Evolutionary conservation across 2,113 vertebrate species (phyloP).

Genomic region (Rana temporaria): DNA sequence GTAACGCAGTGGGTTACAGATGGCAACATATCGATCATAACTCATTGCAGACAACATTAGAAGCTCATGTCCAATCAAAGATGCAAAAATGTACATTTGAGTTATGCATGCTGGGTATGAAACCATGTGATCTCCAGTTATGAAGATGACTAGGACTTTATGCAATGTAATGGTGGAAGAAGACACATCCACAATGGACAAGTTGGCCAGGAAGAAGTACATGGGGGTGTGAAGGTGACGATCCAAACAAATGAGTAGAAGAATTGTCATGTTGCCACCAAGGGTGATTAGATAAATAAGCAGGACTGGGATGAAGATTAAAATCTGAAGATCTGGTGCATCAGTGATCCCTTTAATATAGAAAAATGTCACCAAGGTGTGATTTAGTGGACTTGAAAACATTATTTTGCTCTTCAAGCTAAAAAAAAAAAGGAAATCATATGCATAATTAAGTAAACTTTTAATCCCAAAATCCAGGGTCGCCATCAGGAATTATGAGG

Average conservation of each 20-base stretch:
- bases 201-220: slow-evolving; percentile 39
- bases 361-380: neutral
- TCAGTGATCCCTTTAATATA: slow-evolving; percentile 29
- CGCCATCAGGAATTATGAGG: too few relatives aligned
- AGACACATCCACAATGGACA: slow-evolving; percentile 15
- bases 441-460: too few relatives aligned
- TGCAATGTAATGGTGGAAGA: slow-evolving; percentile 12
- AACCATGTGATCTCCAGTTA: slow-evolving; percentile 12
- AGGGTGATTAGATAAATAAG: slow-evolving; percentile 27
- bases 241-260: slow-evolving; percentile 14
- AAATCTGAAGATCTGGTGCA: slow-evolving; percentile 8
- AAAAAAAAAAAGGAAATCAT: neutral
- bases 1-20: slow-evolving; percentile 31
- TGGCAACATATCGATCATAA: slow-evolving; percentile 35
- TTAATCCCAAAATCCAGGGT: too few relatives aligned
- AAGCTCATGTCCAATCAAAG: neutral
- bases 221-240: slow-evolving; percentile 29
- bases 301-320: slow-evolving; percentile 21
- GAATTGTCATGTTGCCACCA: slow-evolving; percentile 22
- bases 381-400: neutral
- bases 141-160: slow-evolving; percentile 15
- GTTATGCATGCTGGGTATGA: neutral
- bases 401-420: neutral
- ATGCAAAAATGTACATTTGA: slow-evolving; percentile 30
- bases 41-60: slow-evolving; percentile 35